Base-by-base conservation (phyloP, 2,888 invertebrate genomes). In the Sycophila texana region DNA sequence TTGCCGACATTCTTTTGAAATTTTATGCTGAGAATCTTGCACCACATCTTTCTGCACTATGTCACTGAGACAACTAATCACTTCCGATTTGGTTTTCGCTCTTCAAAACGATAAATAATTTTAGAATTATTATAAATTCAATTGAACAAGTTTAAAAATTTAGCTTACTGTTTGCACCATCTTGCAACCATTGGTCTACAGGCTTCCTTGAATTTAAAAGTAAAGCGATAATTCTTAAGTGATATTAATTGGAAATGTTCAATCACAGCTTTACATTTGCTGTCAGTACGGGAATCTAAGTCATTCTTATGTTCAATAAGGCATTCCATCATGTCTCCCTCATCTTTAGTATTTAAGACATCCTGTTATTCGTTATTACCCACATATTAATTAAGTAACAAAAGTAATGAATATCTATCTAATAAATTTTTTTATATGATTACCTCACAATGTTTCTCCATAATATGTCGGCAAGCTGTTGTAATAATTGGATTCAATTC, bases 211-310 rank as follows among this genome's bases (percentile, higher is more conserved):
- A 99, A 99, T 90, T 97, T 97, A 86, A 95, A 96, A 0, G 96
- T 97, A 89, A 99, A 99, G 86, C 95, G 95, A 90, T 97, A 98
- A 91, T 97, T 97, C 90, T 98, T 97, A 83, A 99, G 90, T 2
- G 97, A 95, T 81, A 98, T 96, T 81, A 99, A 92, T 91, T 99
- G 99, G 88, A 98, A 98, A 92, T 99, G 99, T 91, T 99, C 99
- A 70, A 99, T 95, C 81, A 98, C 97, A 55, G 96, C 96, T 82
- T 95, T 93, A 90, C 99, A 99, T 90, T 98, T 97, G 81, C 91
- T 92, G 88, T 95, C 95, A 20, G 94, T 92, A 86, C 95, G 94
- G 86, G 97, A 93, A 86, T 95, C 94, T 5, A 95, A 94, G 85
- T 97, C 95, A 89, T 97, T 97, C 91, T 99, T 99, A 89, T 98